Percentiles rank a stretch among this genome's conserved stretches.
phyloP scores from a whole-genome alignment of 2,888 invertebrate species.

The Caenorhabditis plicata region DNA sequence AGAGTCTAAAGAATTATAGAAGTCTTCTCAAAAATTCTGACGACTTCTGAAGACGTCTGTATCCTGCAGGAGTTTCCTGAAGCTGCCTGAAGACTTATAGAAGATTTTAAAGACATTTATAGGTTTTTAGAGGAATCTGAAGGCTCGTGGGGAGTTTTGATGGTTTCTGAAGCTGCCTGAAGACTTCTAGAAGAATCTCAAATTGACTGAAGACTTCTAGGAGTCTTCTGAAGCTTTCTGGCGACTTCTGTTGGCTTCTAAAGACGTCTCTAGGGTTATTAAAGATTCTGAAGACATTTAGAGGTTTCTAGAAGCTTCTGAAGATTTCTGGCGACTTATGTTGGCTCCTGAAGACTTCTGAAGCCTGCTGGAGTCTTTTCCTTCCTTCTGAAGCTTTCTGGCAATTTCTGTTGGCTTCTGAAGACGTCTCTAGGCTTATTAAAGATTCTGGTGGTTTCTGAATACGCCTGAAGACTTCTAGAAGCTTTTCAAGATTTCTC shows the following conservation, averaged over 20 bases:
- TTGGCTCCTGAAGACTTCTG: neutral
- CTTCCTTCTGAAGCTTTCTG: neutral
- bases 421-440: no score
- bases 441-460: neutral
- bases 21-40: neutral
- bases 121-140: conserved; percentile 5
- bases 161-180: neutral
- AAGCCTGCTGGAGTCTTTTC: neutral
- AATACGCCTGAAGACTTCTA: neutral
- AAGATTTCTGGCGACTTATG: neutral
- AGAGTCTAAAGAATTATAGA: neutral
- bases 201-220: neutral
- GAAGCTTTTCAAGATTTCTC: neutral
- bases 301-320: neutral
- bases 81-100: neutral
- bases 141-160: neutral
- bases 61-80: neutral
- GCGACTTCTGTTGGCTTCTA: neutral
- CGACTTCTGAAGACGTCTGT: conserved; percentile 7
- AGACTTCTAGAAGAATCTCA: neutral
- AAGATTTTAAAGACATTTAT: neutral
- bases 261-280: neutral
- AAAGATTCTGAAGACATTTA: neutral
- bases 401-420: neutral
- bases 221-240: neutral